Evolutionary conservation across 2,113 vertebrate species (phyloP).

Genomic region (Dendropsophus ebraccatus): DNA sequence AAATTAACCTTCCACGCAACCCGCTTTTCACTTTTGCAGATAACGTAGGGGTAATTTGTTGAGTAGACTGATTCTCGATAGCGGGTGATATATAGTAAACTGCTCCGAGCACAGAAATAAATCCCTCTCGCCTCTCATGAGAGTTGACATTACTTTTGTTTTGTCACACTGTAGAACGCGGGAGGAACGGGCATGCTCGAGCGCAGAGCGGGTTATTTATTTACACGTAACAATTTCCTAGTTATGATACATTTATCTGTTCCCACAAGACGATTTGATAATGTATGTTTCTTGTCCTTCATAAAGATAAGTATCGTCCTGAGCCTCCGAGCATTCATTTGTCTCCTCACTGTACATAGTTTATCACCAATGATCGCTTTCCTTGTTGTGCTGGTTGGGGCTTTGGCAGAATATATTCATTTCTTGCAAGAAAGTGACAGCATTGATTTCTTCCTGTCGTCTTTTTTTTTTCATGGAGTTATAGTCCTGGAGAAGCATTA

Average conservation of each 20-base stretch:
- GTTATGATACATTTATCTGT: constrained; percentile 48
- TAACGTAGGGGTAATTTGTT: not conserved
- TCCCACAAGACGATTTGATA: constrained; percentile 39
- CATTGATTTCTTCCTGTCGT: not conserved
- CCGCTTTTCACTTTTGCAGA: not conserved
- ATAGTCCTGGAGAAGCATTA: not conserved
- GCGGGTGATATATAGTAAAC: not conserved
- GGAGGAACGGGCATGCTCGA: not conserved
- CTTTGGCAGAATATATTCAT: constrained; percentile 26
- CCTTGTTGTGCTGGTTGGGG: constrained; percentile 1
- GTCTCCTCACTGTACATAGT: constrained; percentile 29
- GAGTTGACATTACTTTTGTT: constrained; percentile 37
- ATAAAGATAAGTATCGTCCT: constrained; percentile 48
- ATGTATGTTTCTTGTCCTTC: constrained; percentile 55
- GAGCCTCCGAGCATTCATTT: constrained; percentile 44
- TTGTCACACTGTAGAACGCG: not conserved
- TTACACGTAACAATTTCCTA: constrained; percentile 34
- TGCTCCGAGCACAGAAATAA: constrained; percentile 14
- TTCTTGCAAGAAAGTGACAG: constrained; percentile 20
- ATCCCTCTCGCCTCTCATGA: constrained; percentile 13
- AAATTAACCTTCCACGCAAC: not conserved
- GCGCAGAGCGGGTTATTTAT: constrained; percentile 22
- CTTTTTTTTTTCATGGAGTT: not conserved
- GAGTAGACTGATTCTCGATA: constrained; percentile 31
- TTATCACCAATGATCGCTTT: constrained; percentile 47